Conservation (phyloP, 2,797 vertebrate species). For the Sebastes oblongus region DNA sequence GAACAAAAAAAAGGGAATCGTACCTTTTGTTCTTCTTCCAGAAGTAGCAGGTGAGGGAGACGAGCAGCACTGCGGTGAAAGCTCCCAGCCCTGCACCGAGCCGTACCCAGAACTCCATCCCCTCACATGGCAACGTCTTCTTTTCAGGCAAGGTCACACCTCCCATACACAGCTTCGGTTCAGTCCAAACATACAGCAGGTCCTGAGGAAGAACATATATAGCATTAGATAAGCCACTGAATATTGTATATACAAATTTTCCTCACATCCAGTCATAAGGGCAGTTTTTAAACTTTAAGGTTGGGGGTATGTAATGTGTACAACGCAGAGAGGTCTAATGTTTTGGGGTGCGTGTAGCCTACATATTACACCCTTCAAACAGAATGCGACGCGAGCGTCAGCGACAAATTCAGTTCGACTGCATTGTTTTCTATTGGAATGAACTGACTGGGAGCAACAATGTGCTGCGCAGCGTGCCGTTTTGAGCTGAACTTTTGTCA, state of each 20-base stretch:
- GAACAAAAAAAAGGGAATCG: background rate
- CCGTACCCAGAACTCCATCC: conserved; percentile 93
- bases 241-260: background rate
- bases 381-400: no score
- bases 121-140: conserved; percentile 86
- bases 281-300: no score
- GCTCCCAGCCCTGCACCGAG: conserved; percentile 88
- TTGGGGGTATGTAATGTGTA: no score
- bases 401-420: no score
- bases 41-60: conserved; percentile 95
- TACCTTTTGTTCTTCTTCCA: conserved; percentile 99
- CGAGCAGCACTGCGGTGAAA: conserved; percentile 88
- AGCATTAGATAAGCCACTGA: background rate
- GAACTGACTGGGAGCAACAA: no score
- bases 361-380: no score
- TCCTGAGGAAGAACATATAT: conserved; percentile 78
- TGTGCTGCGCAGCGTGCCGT: no score
- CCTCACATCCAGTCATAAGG: background rate
- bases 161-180: conserved; percentile 91
- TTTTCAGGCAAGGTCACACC: conserved; percentile 90
- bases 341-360: no score
- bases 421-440: no score
- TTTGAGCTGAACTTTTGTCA: no score
- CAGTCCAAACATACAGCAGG: conserved; percentile 93
- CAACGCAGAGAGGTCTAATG: no score